A percentile compares a stretch with the other conserved stretches of the same genome.
These are phyloP conservation scores for Lycaon pictus DNA, from an alignment of 2,113 vertebrate genomes.

Conservation along the genomic window DNA sequence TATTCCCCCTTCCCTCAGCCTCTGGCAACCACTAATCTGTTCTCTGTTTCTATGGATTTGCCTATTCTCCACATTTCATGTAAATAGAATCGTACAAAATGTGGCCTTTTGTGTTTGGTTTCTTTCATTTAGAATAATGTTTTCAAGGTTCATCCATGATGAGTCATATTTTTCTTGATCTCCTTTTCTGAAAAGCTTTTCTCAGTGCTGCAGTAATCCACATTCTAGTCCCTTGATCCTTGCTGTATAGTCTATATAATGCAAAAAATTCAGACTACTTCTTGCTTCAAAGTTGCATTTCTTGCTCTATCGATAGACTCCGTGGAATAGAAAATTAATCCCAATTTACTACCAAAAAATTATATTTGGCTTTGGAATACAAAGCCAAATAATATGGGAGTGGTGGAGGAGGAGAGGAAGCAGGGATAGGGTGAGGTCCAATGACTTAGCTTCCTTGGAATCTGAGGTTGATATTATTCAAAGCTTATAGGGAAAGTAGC, in stretches of 20 bases:
- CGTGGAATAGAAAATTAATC: conserved; percentile 7
- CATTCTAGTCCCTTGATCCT: neutral
- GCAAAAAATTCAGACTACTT: neutral
- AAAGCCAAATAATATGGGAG: neutral
- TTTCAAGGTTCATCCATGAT: conserved; percentile 39
- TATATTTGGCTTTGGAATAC: neutral
- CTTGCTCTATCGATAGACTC: neutral
- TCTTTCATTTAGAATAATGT: conserved; percentile 20
- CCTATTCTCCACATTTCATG: conserved; percentile 42
- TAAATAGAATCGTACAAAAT: conserved; percentile 25
- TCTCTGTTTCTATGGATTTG: neutral
- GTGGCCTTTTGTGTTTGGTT: conserved; percentile 29
- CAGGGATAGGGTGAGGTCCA: neutral
- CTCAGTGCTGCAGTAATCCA: neutral
- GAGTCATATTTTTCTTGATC: conserved; percentile 33
- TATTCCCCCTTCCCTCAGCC: neutral
- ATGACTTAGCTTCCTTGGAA: neutral
- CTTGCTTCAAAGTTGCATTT: neutral
- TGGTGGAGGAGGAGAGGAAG: neutral
- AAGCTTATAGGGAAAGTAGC: neutral
- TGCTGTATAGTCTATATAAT: neutral
- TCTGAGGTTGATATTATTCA: conserved; percentile 41
- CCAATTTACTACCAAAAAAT: neutral
- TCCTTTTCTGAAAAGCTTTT: conserved; percentile 41
- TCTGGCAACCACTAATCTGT: neutral